A percentile compares a stretch with the other conserved stretches of the same genome.
These are phyloP conservation scores for Ooceraea biroi DNA, from an alignment of 1,140 invertebrate species.

Conservation along the genomic window DNA sequence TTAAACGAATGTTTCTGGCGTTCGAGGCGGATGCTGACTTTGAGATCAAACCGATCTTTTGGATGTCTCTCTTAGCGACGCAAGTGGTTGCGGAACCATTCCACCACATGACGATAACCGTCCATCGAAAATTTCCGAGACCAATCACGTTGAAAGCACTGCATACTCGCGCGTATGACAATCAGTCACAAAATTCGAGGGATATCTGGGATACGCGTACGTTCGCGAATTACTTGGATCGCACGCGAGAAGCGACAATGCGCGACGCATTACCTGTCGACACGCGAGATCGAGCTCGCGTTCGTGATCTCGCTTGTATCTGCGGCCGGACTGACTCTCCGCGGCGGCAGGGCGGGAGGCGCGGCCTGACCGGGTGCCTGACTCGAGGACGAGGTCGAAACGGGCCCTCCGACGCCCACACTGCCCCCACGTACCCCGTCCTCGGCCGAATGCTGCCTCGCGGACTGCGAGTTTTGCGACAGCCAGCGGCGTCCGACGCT, in stretches of 20 bases:
- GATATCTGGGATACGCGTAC: background rate
- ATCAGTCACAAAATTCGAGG: background rate
- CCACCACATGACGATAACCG: background rate
- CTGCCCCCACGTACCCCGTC: constrained; percentile 77
- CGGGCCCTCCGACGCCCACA: constrained; percentile 80
- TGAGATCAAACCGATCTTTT: background rate
- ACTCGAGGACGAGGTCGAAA: constrained; percentile 78
- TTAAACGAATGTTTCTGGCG: constrained; percentile 43
- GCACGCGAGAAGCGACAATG: background rate
- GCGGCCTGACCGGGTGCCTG: constrained; percentile 76
- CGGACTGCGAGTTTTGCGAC: constrained; percentile 77
- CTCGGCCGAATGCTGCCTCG: constrained; percentile 81
- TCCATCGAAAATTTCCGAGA: background rate
- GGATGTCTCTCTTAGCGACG: background rate
- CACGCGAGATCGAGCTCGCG: constrained; percentile 69
- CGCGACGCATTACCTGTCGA: constrained; percentile 76
- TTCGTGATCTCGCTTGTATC: constrained; percentile 80
- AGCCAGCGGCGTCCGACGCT: constrained; percentile 79
- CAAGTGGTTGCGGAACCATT: background rate
- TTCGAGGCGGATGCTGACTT: background rate
- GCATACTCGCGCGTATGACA: background rate
- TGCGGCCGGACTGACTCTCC: constrained; percentile 82
- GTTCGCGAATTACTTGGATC: background rate
- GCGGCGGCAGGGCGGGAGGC: constrained; percentile 78
- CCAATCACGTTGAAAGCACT: background rate